These are phyloP conservation scores for Hirtodrosophila cameraria DNA, from an alignment of 2,888 invertebrate species.

Conservation along the genomic window DNA sequence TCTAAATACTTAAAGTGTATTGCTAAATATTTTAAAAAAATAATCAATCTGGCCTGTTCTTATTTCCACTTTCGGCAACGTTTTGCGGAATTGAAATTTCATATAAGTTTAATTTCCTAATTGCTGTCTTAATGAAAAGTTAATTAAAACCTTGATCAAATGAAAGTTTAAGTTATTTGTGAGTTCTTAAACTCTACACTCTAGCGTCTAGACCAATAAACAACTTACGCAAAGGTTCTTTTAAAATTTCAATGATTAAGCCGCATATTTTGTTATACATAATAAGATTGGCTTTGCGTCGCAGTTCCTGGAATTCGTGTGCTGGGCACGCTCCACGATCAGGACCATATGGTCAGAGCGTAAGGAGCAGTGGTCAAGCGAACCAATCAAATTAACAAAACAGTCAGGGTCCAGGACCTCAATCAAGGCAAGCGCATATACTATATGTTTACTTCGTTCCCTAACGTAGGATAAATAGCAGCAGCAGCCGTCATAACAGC, in stretches of 20 bases:
- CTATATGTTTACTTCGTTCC: not conserved
- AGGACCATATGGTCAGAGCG: constrained; percentile 50
- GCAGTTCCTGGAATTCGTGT: constrained; percentile 60
- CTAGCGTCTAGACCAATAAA: too few species aligned
- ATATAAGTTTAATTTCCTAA: too few species aligned
- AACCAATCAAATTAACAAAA: constrained; percentile 36
- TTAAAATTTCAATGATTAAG: constrained; percentile 24
- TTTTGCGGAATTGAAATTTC: too few species aligned
- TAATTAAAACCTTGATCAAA: too few species aligned
- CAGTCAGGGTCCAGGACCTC: constrained; percentile 47
- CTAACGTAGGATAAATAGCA: constrained; percentile 1
- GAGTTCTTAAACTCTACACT: constrained; percentile 3
- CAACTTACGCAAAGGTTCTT: constrained; percentile 2
- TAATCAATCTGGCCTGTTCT: too few species aligned
- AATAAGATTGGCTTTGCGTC: constrained; percentile 47
- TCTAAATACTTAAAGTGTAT: too few species aligned
- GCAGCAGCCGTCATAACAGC: constrained; percentile 71
- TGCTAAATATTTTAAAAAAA: not conserved
- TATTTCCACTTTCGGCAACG: too few species aligned
- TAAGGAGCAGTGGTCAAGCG: constrained; percentile 24
- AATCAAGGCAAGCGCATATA: constrained; percentile 58
- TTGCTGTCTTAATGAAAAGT: too few species aligned
- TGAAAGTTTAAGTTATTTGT: constrained; percentile 22
- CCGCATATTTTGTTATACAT: constrained; percentile 17
- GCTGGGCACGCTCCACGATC: constrained; percentile 54